A percentile compares a stretch with the other conserved stretches of the same genome.
Conservation (phyloP, 2,888 invertebrate genomes). For the Encarsia formosa region DNA sequence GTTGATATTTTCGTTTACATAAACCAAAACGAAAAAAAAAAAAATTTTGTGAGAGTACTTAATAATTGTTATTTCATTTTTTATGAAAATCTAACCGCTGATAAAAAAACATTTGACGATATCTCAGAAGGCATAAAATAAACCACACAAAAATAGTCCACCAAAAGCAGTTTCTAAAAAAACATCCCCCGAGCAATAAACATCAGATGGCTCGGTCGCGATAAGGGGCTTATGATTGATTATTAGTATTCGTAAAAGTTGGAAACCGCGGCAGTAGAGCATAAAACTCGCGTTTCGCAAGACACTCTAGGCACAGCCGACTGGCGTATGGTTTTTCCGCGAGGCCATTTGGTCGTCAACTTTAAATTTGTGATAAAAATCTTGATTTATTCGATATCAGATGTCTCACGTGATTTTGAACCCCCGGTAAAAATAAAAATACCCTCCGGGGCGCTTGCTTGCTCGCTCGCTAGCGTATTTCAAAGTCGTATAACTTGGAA, state of each 20-base stretch:
- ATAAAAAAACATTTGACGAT: too few species aligned
- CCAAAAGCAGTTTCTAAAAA: too few species aligned
- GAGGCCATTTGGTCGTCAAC: conserved; percentile 15
- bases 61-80: too few species aligned
- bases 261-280: background rate
- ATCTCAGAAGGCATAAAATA: too few species aligned
- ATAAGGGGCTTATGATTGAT: conserved; percentile 12
- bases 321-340: background rate
- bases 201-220: too few species aligned
- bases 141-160: too few species aligned
- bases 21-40: too few species aligned
- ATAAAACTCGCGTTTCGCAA: conserved; percentile 17
- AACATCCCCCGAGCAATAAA: too few species aligned
- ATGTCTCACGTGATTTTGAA: conserved; percentile 14
- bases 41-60: too few species aligned
- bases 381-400: conserved; percentile 23
- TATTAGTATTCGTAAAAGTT: conserved; percentile 20
- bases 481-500: conserved; percentile 11
- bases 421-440: background rate
- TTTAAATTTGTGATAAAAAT: conserved; percentile 25
- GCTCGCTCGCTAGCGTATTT: background rate
- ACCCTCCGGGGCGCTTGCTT: background rate
- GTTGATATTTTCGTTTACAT: too few species aligned
- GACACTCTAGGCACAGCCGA: conserved; percentile 9
- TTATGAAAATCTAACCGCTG: too few species aligned